These are phyloP conservation scores for Ptychochromis oligacanthus DNA, from an alignment of 2,113 vertebrate genomes.

Conservation along the genomic window DNA sequence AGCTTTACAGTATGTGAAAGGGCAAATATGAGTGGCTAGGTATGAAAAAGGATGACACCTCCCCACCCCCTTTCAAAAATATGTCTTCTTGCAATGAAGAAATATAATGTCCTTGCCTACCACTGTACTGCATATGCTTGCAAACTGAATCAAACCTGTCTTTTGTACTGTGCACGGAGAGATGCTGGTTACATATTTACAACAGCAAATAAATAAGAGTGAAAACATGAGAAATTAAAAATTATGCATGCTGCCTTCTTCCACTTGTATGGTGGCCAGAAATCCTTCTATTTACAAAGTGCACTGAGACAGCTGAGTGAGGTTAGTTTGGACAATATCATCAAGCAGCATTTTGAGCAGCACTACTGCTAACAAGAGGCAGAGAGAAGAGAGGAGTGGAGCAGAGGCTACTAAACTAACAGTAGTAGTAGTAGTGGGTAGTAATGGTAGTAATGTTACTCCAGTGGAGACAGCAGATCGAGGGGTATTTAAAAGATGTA, in stretches of 20 bases:
- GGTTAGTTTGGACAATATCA: slow-evolving; percentile 74
- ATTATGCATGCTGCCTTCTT: slow-evolving; percentile 11
- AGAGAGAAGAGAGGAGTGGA: slow-evolving; percentile 46
- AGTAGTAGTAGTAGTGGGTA: slow-evolving; percentile 51
- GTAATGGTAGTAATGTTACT: slow-evolving; percentile 68
- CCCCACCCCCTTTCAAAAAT: not conserved
- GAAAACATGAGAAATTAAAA: slow-evolving; percentile 42
- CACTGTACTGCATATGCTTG: not conserved
- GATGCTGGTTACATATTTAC: slow-evolving; percentile 49
- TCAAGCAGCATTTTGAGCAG: slow-evolving; percentile 63
- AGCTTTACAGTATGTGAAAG: slow-evolving; percentile 19
- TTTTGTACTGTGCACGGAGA: not conserved
- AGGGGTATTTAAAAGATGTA: slow-evolving; percentile 28
- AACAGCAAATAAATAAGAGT: slow-evolving; percentile 65
- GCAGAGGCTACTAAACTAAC: slow-evolving; percentile 50
- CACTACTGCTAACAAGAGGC: slow-evolving; percentile 57
- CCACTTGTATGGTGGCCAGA: not conserved
- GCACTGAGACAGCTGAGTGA: slow-evolving; percentile 51
- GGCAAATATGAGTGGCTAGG: slow-evolving; percentile 8
- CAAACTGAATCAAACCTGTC: not conserved
- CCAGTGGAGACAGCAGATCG: slow-evolving; percentile 39
- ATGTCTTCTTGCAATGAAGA: slow-evolving; percentile 14
- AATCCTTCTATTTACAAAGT: slow-evolving; percentile 56
- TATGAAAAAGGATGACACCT: slow-evolving; percentile 29
- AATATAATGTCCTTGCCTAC: slow-evolving; percentile 12